These are phyloP conservation scores for Abrostola triplasia DNA, from an alignment of 2,888 invertebrate genomes.

Conservation along the genomic window DNA sequence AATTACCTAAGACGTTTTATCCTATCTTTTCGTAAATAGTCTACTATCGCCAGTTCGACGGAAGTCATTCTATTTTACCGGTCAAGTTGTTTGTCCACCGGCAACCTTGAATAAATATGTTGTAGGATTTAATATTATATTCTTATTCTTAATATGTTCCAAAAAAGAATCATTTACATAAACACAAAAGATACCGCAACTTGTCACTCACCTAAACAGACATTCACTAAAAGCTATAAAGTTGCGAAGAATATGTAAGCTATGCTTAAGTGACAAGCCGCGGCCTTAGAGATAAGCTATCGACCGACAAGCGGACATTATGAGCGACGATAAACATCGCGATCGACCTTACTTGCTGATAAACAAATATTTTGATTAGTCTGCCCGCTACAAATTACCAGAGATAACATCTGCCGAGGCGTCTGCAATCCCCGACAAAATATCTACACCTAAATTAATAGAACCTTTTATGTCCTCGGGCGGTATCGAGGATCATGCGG, in stretches of 20 bases:
- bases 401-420: constrained; percentile 69
- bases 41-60: neutral
- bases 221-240: constrained; percentile 49
- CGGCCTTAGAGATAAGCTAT: constrained; percentile 70
- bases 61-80: neutral
- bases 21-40: no score
- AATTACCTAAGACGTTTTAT: no score
- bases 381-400: constrained; percentile 76
- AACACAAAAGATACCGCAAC: constrained; percentile 32
- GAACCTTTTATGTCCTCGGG: constrained; percentile 55
- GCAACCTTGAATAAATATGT: constrained; percentile 1
- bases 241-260: constrained; percentile 47
- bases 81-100: neutral
- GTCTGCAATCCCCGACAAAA: constrained; percentile 44
- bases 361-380: constrained; percentile 83
- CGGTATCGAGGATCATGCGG: constrained; percentile 59
- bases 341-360: constrained; percentile 65
- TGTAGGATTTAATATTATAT: neutral
- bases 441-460: constrained; percentile 60
- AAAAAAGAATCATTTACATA: constrained; percentile 27
- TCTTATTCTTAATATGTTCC: constrained; percentile 2
- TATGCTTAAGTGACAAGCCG: constrained; percentile 63
- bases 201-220: constrained; percentile 29
- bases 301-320: constrained; percentile 72
- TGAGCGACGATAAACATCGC: constrained; percentile 75